Percentiles rank a stretch among this genome's conserved stretches.
These are phyloP conservation scores for Bellardia bayeri DNA, from an alignment of 2,888 invertebrate genomes.

Conservation along the genomic window DNA sequence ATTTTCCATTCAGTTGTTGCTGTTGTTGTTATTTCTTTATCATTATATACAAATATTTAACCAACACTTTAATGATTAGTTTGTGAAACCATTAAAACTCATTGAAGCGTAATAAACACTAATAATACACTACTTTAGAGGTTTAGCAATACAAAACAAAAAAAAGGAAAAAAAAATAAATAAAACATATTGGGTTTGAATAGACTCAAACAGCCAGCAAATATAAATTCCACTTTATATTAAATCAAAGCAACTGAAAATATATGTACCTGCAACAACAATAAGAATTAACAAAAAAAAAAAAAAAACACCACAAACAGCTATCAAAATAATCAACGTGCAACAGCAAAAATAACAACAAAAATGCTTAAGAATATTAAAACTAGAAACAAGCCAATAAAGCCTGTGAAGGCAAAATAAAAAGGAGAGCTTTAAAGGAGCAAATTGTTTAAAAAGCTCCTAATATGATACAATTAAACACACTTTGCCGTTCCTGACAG, in stretches of 20 bases:
- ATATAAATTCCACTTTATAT: conserved; percentile 42
- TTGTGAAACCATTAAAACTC: conserved; percentile 82
- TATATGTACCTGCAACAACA: conserved; percentile 5
- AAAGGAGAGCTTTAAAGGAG: neutral
- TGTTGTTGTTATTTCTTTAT: neutral
- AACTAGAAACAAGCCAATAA: neutral
- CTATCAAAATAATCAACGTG: conserved; percentile 79
- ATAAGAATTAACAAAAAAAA: neutral
- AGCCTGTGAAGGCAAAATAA: neutral
- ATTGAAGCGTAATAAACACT: conserved; percentile 82
- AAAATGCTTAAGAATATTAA: neutral
- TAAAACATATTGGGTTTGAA: conserved; percentile 21
- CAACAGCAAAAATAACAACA: conserved; percentile 40
- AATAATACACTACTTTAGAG: conserved; percentile 82
- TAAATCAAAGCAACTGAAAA: conserved; percentile 30
- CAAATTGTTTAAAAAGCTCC: neutral
- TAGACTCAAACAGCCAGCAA: conserved; percentile 40
- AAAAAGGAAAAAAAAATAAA: conserved; percentile 2
- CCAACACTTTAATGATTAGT: conserved; percentile 79
- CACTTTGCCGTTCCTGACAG: no score
- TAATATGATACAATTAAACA: neutral
- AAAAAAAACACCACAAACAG: no score
- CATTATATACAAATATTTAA: conserved; percentile 73
- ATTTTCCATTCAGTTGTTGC: neutral
- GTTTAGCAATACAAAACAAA: conserved; percentile 67